A percentile compares a stretch with the other conserved stretches of the same genome.
Conservation (phyloP, 2,888 invertebrate species). For the Torymus aiolomorphi region DNA sequence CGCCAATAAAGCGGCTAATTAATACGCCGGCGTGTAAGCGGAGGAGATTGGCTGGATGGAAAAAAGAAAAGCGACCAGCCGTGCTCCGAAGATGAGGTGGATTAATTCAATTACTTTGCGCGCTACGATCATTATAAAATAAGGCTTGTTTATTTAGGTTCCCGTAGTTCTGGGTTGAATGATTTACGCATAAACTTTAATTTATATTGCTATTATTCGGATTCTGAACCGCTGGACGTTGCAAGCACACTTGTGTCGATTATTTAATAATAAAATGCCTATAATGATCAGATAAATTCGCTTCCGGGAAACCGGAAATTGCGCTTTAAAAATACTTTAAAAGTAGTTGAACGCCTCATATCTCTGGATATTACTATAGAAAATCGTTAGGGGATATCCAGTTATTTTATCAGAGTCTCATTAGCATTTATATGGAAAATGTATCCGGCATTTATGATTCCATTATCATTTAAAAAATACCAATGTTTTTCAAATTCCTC, state of each 20-base stretch:
- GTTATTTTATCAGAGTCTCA: not conserved
- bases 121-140: too few relatives aligned
- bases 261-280: too few relatives aligned
- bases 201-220: too few relatives aligned
- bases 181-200: too few relatives aligned
- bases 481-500: not conserved
- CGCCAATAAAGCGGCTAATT: conserved; percentile 43
- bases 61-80: too few relatives aligned
- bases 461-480: not conserved
- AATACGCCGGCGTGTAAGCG: conserved; percentile 38
- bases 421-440: conserved; percentile 15
- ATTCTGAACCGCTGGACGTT: too few relatives aligned
- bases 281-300: too few relatives aligned
- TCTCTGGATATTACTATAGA: not conserved
- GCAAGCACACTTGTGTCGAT: too few relatives aligned
- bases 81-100: too few relatives aligned
- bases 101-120: too few relatives aligned
- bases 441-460: not conserved
- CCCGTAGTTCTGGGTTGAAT: too few relatives aligned
- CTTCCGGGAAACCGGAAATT: conserved; percentile 19
- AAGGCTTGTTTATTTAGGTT: too few relatives aligned
- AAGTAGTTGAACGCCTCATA: not conserved
- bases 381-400: not conserved
- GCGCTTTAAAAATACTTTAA: not conserved
- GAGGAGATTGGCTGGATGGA: not conserved